A percentile compares a stretch with the other conserved stretches of the same genome.
Conservation (phyloP, 2,888 invertebrate genomes). For the Pollenia griseotomentosa region DNA sequence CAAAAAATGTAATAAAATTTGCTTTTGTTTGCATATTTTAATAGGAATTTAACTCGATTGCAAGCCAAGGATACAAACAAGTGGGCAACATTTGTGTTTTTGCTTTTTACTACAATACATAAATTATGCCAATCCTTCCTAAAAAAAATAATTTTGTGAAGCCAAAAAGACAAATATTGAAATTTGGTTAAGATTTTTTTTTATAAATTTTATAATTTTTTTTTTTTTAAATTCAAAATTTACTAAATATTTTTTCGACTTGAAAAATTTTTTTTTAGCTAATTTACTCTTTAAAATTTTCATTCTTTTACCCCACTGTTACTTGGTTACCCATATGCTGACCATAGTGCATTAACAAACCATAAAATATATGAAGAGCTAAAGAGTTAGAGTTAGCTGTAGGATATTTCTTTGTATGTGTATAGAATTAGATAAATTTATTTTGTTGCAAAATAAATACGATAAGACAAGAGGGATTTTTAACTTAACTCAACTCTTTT, state of each 20-base stretch:
- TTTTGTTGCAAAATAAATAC: conserved; percentile 46
- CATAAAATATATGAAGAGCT: background rate
- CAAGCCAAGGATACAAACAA: conserved; percentile 16
- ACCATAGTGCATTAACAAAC: conserved; percentile 31
- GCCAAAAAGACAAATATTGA: no score
- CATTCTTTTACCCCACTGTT: background rate
- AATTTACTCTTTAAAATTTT: background rate
- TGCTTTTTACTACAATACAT: background rate
- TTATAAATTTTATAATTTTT: no score
- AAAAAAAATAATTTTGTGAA: no score
- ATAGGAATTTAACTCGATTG: conserved; percentile 39
- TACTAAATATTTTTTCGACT: no score
- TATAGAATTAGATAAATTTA: conserved; percentile 26
- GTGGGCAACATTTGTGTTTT: conserved; percentile 43
- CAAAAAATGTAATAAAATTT: conserved; percentile 46
- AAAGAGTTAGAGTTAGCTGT: background rate
- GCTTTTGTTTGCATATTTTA: conserved; percentile 58
- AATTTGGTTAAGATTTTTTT: no score
- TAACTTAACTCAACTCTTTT: conserved; percentile 1
- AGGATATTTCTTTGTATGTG: background rate
- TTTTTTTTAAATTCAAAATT: no score
- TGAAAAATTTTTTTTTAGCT: background rate
- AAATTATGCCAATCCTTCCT: conserved; percentile 1
- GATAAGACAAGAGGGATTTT: conserved; percentile 30
- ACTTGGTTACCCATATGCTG: conserved; percentile 19